These are phyloP conservation scores for Oxytorus armatus DNA, from an alignment of 2,888 invertebrate species.

Conservation along the genomic window DNA sequence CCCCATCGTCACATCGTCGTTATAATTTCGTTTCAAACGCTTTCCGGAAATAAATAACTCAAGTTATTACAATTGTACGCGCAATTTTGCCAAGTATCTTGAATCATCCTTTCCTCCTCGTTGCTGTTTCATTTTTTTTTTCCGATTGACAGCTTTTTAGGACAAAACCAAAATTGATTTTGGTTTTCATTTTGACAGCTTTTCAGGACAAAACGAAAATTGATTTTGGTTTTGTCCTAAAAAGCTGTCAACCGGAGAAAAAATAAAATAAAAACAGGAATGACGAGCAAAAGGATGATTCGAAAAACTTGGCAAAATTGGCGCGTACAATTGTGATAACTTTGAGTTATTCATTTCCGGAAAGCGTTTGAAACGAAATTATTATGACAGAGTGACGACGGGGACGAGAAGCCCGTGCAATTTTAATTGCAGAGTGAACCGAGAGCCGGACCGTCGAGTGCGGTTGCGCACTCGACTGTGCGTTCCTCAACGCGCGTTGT, in stretches of 20 bases:
- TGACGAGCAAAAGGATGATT: not conserved
- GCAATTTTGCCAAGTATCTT: constrained; percentile 1
- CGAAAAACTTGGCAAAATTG: constrained; percentile 4
- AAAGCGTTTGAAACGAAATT: constrained; percentile 23
- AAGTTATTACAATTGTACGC: constrained; percentile 27
- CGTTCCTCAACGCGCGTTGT: constrained; percentile 18
- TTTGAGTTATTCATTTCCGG: not conserved
- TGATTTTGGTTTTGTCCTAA: not conserved
- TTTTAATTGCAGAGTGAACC: constrained; percentile 43
- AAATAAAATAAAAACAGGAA: not conserved
- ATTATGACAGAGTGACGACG: constrained; percentile 2
- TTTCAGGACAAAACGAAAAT: too few relatives aligned
- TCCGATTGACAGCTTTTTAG: not conserved
- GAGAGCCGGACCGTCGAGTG: constrained; percentile 22
- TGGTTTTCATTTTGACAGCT: too few relatives aligned
- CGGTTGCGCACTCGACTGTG: constrained; percentile 33
- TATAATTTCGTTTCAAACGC: constrained; percentile 24
- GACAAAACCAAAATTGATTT: not conserved
- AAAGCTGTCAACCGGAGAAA: not conserved
- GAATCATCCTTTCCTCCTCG: not conserved
- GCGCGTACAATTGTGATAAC: constrained; percentile 21
- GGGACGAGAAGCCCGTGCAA: constrained; percentile 29
- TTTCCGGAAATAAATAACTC: not conserved
- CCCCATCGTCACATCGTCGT: constrained; percentile 3
- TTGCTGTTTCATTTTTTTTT: not conserved